A percentile compares a stretch with the other conserved stretches of the same genome.
Conservation (phyloP, 2,888 invertebrate species). For the Pristionchus maxplancki region DNA sequence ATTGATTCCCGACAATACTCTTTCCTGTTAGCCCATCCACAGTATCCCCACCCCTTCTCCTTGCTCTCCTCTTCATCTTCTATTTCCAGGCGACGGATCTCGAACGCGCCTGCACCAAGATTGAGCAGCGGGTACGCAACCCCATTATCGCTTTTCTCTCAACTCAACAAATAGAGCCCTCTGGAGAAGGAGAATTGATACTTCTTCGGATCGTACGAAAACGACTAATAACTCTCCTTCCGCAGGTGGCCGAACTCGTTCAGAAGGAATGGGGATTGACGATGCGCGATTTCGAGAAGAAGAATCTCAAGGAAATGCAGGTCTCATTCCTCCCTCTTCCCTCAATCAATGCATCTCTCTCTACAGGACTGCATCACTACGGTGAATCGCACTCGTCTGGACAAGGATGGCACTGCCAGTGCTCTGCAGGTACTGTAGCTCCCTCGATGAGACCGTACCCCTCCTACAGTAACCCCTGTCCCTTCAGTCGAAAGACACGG, state of each 20-base stretch:
- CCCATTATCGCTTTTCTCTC: not conserved
- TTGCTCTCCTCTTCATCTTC: not conserved
- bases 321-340: not conserved
- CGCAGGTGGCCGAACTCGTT: not conserved
- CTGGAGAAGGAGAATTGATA: not conserved
- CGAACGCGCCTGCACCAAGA: constrained; percentile 10
- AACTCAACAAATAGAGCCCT: not conserved
- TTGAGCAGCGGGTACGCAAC: not conserved
- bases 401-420: constrained; percentile 26
- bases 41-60: not conserved
- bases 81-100: not conserved
- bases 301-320: constrained; percentile 24
- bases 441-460: not conserved
- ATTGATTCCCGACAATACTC: too few species aligned
- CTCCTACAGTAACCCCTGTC: not conserved
- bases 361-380: not conserved
- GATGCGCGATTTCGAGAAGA: constrained; percentile 9
- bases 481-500: constrained; percentile 36
- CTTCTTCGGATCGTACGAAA: too few species aligned
- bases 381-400: constrained; percentile 30
- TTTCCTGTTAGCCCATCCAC: not conserved
- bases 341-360: not conserved
- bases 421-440: constrained; percentile 29
- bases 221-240: not conserved
- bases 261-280: constrained; percentile 22